A percentile compares a stretch with the other conserved stretches of the same genome.
phyloP scores from a whole-genome alignment of 2,113 vertebrate genomes.

The Bos taurus region ARS-UCD2.0 NC_037331.1:69995501-69996000 shows the following conservation, averaged over 20 bases:
- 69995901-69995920: not conserved
- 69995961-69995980: not conserved
- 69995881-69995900: not conserved
- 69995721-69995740: not conserved
- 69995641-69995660: not conserved
- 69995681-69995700: not conserved
- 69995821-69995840: not conserved
- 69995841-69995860: not conserved
- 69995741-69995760: not conserved
- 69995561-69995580: not conserved
- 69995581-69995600: not conserved
- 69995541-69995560: not conserved
- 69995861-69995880: not conserved
- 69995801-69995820: constrained; percentile 12
- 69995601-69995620: not conserved
- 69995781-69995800: not conserved
- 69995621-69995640: not conserved
- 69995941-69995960: not conserved
- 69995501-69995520: not conserved
- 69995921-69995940: not conserved
- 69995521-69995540: not conserved
- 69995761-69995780: not conserved
- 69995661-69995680: not conserved
- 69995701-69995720: not conserved
- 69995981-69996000: not conserved